Base-by-base conservation (phyloP, 2,797 vertebrate genomes). In the Esox masquinongy region DNA sequence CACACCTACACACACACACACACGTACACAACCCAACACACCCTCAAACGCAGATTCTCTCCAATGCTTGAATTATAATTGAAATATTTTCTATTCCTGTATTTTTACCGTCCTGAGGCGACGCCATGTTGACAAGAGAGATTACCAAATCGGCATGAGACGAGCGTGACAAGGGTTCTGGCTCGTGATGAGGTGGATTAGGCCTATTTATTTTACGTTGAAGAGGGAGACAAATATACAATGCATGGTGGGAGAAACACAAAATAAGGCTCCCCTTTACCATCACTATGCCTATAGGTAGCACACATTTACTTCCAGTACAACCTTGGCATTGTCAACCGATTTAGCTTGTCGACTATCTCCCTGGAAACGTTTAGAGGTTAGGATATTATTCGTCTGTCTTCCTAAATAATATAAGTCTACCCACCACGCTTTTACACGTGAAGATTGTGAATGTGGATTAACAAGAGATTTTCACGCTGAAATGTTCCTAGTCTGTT, bases 401-500 rank as follows among this genome's bases (percentile, higher is more conserved):
- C 81, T 74, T 82, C 87, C 71, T 22, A 39, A 79, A 81, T 88
- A 78, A 79, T 79, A 84, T 77, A 83, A 85, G 80, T 75, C 81
- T 77, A 72, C 80, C 76, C 82, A 39, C 74, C 70, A 80, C 39
- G 73, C 56, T 89, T 88, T 86, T 72, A 71, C 80, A 77, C 83
- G 76, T 77, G 56, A 88, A 86, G 85, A 75, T 84, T 82, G 86
- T 91, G 88, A 87, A 89, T 90, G 75, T 92, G 91, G 91, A 93
- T 90, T 91, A 91, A 87, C 88, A 82, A 79, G 73, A 90, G 88
- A 90, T 91, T 92, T 93, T 31, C 91, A 90, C 87, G 34, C 85
- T 84, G 90, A 86, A 5, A 91, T 87, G 86, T 88, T 90, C 82
- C 84, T 72, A 74, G 88, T 87, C 84, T 75, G 83, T 79, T 80